Evolutionary conservation across 2,113 vertebrate genomes (phyloP).

Genomic region (Xyliphius kryptos): DNA sequence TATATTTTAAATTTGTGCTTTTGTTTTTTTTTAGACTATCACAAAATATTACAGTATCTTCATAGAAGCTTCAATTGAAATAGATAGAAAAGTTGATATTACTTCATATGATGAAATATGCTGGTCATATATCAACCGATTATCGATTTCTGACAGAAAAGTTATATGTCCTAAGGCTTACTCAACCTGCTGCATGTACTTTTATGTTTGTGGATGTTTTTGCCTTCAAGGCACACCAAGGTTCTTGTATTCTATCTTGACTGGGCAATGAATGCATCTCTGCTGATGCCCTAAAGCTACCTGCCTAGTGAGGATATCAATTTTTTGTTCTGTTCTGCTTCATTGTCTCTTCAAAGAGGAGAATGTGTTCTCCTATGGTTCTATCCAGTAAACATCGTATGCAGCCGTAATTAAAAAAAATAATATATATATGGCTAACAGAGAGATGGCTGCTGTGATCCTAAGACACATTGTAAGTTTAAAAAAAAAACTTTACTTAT

Average conservation of each 20-base stretch:
- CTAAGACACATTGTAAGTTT: no score
- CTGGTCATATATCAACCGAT: conserved; percentile 18
- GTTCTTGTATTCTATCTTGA: conserved; percentile 30
- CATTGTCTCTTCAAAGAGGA: conserved; percentile 16
- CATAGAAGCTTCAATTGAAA: conserved; percentile 1
- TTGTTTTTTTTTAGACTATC: no score
- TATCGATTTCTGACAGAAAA: conserved; percentile 20
- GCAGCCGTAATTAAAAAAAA: not conserved
- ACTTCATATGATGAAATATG: conserved; percentile 27
- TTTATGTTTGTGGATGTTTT: conserved; percentile 29
- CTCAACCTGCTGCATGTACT: conserved; percentile 1
- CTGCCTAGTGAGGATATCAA: conserved; percentile 32
- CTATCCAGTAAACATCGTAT: conserved; percentile 21
- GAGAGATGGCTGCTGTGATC: not conserved
- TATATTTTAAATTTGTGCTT: no score
- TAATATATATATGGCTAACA: not conserved
- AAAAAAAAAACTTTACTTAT: no score
- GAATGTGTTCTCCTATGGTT: conserved; percentile 26
- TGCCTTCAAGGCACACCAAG: conserved; percentile 24
- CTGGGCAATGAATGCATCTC: conserved; percentile 37
- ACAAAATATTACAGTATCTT: no score
- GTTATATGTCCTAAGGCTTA: conserved; percentile 27
- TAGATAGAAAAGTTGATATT: conserved; percentile 22
- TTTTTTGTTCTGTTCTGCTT: conserved; percentile 36
- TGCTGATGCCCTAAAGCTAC: conserved; percentile 30